Percentiles rank a stretch among this genome's conserved stretches.
Evolutionary conservation across 2,113 vertebrate genomes (phyloP).

Genomic region (Oreochromis spilurus): DNA sequence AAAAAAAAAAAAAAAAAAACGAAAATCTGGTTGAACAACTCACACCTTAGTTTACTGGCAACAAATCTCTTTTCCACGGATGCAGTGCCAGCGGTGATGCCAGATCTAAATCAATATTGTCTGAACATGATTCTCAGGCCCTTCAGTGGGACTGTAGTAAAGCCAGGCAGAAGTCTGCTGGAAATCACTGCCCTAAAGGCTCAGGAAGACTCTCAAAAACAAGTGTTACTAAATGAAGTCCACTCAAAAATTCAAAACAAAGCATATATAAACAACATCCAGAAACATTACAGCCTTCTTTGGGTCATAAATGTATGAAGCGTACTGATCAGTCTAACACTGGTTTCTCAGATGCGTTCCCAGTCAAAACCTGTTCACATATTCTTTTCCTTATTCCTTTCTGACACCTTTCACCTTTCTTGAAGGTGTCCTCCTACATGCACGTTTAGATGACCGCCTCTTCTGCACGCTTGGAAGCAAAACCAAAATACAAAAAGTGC

Average conservation of each 20-base stretch:
- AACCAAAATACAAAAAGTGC: not conserved
- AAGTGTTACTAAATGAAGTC: not conserved
- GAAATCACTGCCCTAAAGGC: not conserved
- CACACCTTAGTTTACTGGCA: not conserved
- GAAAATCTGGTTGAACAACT: not conserved
- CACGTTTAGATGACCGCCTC: not conserved
- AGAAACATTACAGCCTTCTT: not conserved
- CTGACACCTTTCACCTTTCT: not conserved
- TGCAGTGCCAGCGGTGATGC: not conserved
- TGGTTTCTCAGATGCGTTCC: not conserved
- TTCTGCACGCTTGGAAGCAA: not conserved
- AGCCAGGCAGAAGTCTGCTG: not conserved
- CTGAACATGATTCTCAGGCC: not conserved
- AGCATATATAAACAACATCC: not conserved
- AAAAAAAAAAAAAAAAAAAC: not conserved
- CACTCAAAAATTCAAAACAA: not conserved
- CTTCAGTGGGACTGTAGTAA: not conserved
- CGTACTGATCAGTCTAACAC: accelerated
- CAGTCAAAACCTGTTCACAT: not conserved
- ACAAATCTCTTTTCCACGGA: not conserved
- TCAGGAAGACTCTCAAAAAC: not conserved
- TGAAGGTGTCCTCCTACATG: not conserved
- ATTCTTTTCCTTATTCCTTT: not conserved
- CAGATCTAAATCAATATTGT: not conserved
- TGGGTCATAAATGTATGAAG: not conserved